These are phyloP conservation scores for Scaptomyza graminum DNA, from an alignment of 1,140 invertebrate genomes.

Conservation along the genomic window DNA sequence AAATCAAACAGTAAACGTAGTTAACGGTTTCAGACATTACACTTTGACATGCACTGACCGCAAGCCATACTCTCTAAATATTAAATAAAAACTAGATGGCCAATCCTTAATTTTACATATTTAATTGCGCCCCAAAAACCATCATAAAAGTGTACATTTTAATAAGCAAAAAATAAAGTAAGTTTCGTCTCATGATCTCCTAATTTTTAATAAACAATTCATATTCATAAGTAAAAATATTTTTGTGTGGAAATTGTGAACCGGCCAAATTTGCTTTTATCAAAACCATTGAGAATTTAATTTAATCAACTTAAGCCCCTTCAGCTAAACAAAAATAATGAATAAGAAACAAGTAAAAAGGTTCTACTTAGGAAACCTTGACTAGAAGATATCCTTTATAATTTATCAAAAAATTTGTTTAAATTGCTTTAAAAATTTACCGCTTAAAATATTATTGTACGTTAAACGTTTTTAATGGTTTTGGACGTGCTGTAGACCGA, in stretches of 20 bases:
- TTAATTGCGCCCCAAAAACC: slow-evolving; percentile 19
- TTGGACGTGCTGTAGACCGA: too few relatives aligned
- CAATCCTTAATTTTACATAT: slow-evolving; percentile 11
- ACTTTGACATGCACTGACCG: slow-evolving; percentile 27
- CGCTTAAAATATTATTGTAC: too few relatives aligned
- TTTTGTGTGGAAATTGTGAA: background rate
- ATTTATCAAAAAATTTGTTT: too few relatives aligned
- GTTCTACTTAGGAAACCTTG: too few relatives aligned
- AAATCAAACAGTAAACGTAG: slow-evolving; percentile 37
- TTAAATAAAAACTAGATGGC: background rate
- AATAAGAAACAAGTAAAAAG: background rate
- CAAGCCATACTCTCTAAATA: background rate
- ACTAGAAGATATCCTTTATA: too few relatives aligned
- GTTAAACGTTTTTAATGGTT: too few relatives aligned
- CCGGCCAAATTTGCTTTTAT: background rate
- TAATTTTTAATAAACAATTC: slow-evolving; percentile 20
- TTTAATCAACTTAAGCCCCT: slow-evolving; percentile 14
- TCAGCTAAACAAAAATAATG: background rate
- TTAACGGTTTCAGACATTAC: slow-evolving; percentile 27
- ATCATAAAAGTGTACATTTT: slow-evolving; percentile 19
- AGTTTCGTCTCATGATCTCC: slow-evolving; percentile 38
- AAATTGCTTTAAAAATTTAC: too few relatives aligned
- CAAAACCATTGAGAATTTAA: slow-evolving; percentile 7
- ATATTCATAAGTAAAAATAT: background rate
- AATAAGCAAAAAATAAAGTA: slow-evolving; percentile 20